A percentile compares a stretch with the other conserved stretches of the same genome.
Conservation (phyloP, 2,113 vertebrate genomes). For the Sakesphorus luctuosus region DNA sequence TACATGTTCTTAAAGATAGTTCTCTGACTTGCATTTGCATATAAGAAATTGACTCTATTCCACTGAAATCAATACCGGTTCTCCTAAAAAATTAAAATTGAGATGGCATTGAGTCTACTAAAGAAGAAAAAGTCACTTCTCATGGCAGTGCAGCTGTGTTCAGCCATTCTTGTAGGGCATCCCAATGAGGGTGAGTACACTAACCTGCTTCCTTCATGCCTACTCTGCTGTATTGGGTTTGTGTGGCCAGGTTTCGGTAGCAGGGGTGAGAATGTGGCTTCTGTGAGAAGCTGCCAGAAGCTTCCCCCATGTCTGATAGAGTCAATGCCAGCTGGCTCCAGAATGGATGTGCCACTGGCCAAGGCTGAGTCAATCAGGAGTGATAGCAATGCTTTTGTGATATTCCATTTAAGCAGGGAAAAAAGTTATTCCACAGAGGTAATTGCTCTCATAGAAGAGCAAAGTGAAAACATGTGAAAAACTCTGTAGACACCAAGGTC, state of each 20-base stretch:
- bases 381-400: too few species aligned
- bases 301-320: neutral
- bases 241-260: neutral
- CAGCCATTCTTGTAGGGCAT: neutral
- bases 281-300: neutral
- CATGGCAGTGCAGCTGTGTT: neutral
- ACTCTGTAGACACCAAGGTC: too few species aligned
- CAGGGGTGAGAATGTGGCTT: neutral
- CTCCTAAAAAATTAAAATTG: neutral
- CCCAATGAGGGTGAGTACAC: accelerated
- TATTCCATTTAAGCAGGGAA: too few species aligned
- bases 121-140: neutral
- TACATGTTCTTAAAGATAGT: neutral
- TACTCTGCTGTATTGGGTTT: neutral
- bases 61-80: neutral
- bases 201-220: neutral
- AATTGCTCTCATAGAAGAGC: too few species aligned
- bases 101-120: neutral
- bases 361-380: too few species aligned
- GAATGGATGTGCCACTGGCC: neutral
- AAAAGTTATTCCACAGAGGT: too few species aligned
- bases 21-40: neutral
- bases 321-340: neutral
- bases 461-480: too few species aligned
- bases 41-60: neutral